Evolutionary conservation across 2,888 invertebrate genomes (phyloP).

Genomic region (Metopia argyrocephala): DNA sequence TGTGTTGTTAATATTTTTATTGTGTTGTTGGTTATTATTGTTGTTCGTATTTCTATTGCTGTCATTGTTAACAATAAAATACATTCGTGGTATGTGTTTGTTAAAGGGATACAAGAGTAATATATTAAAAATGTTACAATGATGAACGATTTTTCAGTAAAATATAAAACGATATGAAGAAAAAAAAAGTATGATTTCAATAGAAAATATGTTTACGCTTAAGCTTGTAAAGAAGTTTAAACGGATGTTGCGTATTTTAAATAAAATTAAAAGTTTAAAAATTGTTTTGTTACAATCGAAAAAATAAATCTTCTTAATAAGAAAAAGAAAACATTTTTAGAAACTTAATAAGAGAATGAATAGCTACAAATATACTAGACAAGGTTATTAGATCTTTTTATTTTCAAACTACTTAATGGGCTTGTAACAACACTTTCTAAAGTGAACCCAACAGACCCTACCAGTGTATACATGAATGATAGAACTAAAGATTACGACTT

Average conservation of each 20-base stretch:
- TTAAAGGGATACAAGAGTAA: slow-evolving; percentile 10
- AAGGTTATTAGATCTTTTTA: too few species aligned
- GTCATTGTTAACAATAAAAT: neutral
- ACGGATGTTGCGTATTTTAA: neutral
- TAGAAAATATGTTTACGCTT: neutral
- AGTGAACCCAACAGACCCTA: too few species aligned
- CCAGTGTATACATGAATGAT: too few species aligned
- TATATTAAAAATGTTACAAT: slow-evolving; percentile 48
- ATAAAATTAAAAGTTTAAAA: neutral
- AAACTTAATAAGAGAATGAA: too few species aligned
- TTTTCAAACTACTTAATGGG: too few species aligned
- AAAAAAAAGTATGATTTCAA: neutral
- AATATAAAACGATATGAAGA: neutral
- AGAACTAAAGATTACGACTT: too few species aligned
- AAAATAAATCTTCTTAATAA: neutral
- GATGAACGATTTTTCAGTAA: slow-evolving; percentile 24
- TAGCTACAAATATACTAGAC: too few species aligned
- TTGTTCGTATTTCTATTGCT: neutral
- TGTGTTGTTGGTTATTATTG: neutral
- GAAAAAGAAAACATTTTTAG: too few species aligned
- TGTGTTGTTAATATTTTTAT: neutral
- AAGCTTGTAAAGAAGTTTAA: neutral
- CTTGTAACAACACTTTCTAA: too few species aligned
- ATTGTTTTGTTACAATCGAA: neutral
- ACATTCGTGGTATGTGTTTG: neutral